phyloP scores from a whole-genome alignment of 2,113 vertebrate species.

The Ameiurus melas region DNA sequence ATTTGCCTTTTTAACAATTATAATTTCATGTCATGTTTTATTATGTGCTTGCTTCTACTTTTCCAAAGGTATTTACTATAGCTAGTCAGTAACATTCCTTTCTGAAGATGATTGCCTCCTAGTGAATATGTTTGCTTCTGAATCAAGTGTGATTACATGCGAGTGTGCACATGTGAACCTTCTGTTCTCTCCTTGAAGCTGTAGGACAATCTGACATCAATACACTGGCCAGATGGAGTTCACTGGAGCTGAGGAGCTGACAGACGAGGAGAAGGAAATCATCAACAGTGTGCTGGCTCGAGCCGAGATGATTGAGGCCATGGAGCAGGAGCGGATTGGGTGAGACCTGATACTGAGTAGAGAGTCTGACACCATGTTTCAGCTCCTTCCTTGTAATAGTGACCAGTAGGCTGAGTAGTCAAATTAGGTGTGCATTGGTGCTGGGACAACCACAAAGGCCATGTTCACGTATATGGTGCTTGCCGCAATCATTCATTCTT shows the following conservation, averaged over 20 bases:
- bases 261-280: conserved; percentile 93
- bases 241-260: conserved; percentile 79
- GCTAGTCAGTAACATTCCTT: not conserved
- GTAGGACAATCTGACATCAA: conserved; percentile 29
- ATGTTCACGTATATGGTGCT: not conserved
- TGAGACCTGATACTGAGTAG: conserved; percentile 63
- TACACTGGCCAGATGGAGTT: conserved; percentile 61
- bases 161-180: not conserved
- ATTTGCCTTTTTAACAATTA: not conserved
- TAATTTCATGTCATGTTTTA: not conserved
- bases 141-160: not conserved
- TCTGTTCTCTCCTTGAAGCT: not conserved
- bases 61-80: not conserved
- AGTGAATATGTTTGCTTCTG: not conserved
- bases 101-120: not conserved
- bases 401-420: not conserved
- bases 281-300: conserved; percentile 91
- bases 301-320: conserved; percentile 88
- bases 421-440: not conserved
- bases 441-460: not conserved
- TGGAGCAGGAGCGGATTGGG: conserved; percentile 90
- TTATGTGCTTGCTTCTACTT: not conserved
- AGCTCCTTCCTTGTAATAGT: not conserved
- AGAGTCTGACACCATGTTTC: not conserved
- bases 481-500: not conserved